Percentiles rank a stretch among this genome's conserved stretches.
phyloP scores from a whole-genome alignment of 2,797 vertebrate species.

The Austrolebias charrua region DNA sequence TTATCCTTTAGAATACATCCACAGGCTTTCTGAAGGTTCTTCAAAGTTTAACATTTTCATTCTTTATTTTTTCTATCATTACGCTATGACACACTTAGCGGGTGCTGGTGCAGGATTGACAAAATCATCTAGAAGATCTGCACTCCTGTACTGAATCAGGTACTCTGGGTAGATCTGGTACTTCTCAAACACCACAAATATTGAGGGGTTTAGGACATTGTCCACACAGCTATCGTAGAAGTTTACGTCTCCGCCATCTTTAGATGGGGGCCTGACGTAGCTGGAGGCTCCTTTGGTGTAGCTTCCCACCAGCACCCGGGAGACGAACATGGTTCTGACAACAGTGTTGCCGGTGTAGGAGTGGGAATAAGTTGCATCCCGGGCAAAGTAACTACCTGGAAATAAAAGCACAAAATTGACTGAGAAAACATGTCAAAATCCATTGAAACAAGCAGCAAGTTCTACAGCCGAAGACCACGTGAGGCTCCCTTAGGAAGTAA shows the following conservation, averaged over 20 bases:
- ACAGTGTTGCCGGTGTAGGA: conserved; percentile 73
- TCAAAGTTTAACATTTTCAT: no score
- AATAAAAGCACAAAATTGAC: conserved; percentile 15
- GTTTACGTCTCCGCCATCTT: conserved; percentile 59
- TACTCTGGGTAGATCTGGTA: conserved; percentile 81
- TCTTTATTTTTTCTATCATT: not conserved
- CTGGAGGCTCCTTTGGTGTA: conserved; percentile 77
- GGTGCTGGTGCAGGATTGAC: no score
- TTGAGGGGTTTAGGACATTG: conserved; percentile 63
- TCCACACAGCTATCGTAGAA: conserved; percentile 82
- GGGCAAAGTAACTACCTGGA: conserved; percentile 94
- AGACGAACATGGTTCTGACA: conserved; percentile 84
- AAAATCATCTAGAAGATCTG: no score
- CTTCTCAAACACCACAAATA: conserved; percentile 79
- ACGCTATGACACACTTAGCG: conserved; percentile 45
- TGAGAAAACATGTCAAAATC: not conserved
- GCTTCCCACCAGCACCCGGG: conserved; percentile 88
- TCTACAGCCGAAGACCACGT: not conserved
- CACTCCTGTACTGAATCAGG: conserved; percentile 65
- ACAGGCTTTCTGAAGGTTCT: no score
- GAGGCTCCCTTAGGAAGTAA: no score
- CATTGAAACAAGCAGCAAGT: not conserved
- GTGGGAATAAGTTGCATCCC: conserved; percentile 90
- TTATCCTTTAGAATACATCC: no score
- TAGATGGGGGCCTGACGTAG: conserved; percentile 73